Evolutionary conservation across 2,113 vertebrate genomes (phyloP).

Genomic region (Formicarius rufipectus): DNA sequence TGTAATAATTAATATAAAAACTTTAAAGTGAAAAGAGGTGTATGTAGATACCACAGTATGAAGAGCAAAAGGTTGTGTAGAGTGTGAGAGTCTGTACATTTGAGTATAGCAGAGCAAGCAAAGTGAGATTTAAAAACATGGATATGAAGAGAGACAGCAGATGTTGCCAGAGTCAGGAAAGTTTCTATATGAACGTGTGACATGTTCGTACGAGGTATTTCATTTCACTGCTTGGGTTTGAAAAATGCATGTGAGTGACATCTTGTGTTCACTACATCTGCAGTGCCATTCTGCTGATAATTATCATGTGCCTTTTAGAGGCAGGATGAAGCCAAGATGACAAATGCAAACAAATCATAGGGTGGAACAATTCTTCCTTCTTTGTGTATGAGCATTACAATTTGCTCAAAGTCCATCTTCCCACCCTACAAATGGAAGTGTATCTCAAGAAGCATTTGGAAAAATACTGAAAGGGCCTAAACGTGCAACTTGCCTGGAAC

Average conservation of each 20-base stretch:
- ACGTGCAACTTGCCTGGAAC: not conserved
- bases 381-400: not conserved
- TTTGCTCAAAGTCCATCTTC: not conserved
- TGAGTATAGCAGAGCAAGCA: not conserved
- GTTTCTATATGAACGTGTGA: not conserved
- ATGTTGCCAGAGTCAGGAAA: not conserved
- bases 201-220: rapidly evolving
- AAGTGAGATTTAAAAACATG: not conserved
- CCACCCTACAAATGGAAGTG: not conserved
- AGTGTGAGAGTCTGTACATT: not conserved
- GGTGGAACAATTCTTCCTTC: not conserved
- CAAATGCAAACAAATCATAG: not conserved
- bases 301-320: not conserved
- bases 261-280: not conserved
- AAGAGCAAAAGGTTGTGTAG: not conserved
- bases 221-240: not conserved
- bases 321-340: not conserved
- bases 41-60: not conserved
- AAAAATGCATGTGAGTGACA: conserved; percentile 20
- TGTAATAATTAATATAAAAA: not conserved
- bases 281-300: not conserved
- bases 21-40: not conserved
- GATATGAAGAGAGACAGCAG: not conserved
- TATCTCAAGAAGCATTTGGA: not conserved
- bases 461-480: not conserved